A percentile compares a stretch with the other conserved stretches of the same genome.
phyloP scores from a whole-genome alignment of 2,113 vertebrate genomes.

The Microtus ochrogaster region DNA sequence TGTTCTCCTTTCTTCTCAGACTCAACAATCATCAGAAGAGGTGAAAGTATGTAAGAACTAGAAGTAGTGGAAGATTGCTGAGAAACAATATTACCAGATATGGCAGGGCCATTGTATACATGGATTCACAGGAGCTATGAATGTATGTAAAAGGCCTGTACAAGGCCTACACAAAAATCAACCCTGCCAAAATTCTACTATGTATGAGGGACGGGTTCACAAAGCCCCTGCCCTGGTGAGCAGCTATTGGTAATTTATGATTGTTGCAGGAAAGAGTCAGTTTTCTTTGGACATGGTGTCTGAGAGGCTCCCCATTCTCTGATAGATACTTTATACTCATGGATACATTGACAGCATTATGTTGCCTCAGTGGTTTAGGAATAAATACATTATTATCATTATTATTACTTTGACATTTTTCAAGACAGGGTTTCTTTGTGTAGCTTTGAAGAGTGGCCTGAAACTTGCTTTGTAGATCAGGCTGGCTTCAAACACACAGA shows the following conservation, averaged over 20 bases:
- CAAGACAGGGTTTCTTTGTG: too few relatives aligned
- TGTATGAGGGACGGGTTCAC: not conserved
- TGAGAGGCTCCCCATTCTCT: not conserved
- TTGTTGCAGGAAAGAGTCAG: not conserved
- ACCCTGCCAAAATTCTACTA: not conserved
- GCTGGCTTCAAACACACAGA: too few relatives aligned
- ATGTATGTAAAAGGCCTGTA: not conserved
- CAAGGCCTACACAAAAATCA: not conserved
- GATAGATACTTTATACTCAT: not conserved
- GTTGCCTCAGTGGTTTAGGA: not conserved
- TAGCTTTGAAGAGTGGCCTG: too few relatives aligned
- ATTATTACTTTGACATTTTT: too few relatives aligned
- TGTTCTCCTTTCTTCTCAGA: not conserved
- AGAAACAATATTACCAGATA: not conserved
- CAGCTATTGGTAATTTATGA: not conserved
- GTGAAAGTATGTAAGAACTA: not conserved
- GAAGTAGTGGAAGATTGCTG: not conserved
- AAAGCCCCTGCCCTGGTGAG: not conserved
- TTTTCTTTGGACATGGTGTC: not conserved
- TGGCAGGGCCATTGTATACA: not conserved
- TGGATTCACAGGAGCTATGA: not conserved
- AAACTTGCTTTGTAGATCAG: too few relatives aligned
- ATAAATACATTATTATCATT: not conserved
- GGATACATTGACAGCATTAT: not conserved
- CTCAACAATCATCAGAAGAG: not conserved